Percentiles rank a stretch among this genome's conserved stretches.
phyloP scores from a whole-genome alignment of 2,797 vertebrate genomes.

The Okamejei kenojei region DNA sequence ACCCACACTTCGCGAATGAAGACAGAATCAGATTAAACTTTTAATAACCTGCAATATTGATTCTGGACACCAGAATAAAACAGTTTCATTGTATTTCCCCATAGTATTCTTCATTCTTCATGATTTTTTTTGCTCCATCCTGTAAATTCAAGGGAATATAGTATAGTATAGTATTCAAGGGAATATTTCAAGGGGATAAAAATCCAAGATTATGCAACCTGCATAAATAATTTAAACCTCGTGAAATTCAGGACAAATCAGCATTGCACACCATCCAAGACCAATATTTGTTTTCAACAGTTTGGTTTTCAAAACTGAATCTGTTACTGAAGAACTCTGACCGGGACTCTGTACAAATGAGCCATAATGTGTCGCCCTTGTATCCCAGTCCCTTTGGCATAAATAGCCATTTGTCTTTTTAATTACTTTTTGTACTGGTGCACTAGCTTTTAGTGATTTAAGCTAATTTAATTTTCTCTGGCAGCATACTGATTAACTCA shows the following conservation, averaged over 20 bases:
- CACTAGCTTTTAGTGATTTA: not conserved
- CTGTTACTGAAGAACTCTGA: not conserved
- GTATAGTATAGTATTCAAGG: no score
- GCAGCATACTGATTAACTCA: not conserved
- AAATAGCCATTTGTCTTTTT: not conserved
- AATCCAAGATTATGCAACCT: not conserved
- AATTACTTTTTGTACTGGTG: not conserved
- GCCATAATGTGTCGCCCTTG: not conserved
- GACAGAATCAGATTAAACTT: not conserved
- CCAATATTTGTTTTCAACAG: not conserved
- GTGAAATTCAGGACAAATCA: not conserved
- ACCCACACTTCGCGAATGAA: not conserved
- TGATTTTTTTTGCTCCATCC: not conserved
- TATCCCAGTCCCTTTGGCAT: not conserved
- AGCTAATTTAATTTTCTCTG: not conserved
- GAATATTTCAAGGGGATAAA: not conserved
- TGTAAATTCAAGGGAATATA: not conserved
- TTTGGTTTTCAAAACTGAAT: not conserved
- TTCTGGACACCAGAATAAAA: not conserved
- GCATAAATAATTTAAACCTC: not conserved
- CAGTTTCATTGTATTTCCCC: not conserved
- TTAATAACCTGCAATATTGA: not conserved
- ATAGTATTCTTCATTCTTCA: not conserved
- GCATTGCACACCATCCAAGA: not conserved
- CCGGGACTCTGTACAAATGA: not conserved